These are phyloP conservation scores for Ichneumoninae sp. DNA, from an alignment of 2,888 invertebrate genomes.

Conservation along the genomic window DNA sequence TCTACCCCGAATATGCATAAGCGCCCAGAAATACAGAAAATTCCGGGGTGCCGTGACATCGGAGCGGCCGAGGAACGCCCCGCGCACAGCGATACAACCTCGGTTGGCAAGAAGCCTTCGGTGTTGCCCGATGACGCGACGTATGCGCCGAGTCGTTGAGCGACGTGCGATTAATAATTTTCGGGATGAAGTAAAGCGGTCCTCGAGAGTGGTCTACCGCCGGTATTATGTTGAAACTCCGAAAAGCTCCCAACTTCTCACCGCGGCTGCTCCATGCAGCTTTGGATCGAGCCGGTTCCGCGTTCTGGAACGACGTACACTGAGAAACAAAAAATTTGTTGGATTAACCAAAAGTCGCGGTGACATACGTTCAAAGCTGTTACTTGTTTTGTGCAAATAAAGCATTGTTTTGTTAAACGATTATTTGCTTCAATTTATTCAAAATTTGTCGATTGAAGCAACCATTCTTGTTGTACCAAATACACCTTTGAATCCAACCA, in stretches of 20 bases:
- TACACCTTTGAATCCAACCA: too few species aligned
- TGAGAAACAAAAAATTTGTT: too few species aligned
- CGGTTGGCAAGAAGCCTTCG: conserved; percentile 60
- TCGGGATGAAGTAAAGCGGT: conserved; percentile 11
- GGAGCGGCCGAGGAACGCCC: conserved; percentile 20
- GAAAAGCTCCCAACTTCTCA: background rate
- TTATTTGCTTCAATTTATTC: too few species aligned
- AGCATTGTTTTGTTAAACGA: too few species aligned
- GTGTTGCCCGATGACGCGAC: conserved; percentile 59
- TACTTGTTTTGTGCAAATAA: too few species aligned
- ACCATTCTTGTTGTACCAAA: too few species aligned
- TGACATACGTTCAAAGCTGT: too few species aligned
- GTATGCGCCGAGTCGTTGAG: conserved; percentile 54
- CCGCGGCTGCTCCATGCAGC: background rate
- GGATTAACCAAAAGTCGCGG: too few species aligned
- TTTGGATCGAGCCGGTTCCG: background rate
- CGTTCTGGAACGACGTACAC: background rate
- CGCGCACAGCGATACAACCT: conserved; percentile 42
- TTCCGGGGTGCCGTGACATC: conserved; percentile 18
- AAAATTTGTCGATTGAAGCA: too few species aligned
- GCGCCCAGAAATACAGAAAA: conserved; percentile 49
- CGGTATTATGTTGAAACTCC: background rate
- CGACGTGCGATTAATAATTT: conserved; percentile 63
- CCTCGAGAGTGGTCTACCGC: background rate
- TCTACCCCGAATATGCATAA: background rate